These are phyloP conservation scores for Delphinapterus leucas DNA, from an alignment of 2,113 vertebrate genomes.

Conservation along the genomic window DNA sequence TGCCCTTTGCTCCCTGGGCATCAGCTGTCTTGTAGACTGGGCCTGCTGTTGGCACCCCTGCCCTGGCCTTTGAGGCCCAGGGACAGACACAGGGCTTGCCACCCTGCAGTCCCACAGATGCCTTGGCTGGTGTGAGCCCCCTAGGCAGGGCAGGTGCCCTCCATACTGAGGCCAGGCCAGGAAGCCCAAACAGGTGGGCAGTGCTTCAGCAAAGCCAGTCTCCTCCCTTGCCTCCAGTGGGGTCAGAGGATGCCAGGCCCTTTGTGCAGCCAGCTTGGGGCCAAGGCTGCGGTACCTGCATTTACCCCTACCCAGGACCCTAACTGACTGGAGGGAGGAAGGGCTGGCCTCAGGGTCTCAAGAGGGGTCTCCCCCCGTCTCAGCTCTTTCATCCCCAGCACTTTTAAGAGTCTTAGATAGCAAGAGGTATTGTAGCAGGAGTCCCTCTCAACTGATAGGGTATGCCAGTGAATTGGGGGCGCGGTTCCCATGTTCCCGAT, in stretches of 20 bases:
- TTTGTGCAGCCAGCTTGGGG: not conserved
- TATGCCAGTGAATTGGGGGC: not conserved
- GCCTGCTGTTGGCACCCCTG: not conserved
- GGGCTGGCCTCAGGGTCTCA: not conserved
- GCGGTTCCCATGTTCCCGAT: not conserved
- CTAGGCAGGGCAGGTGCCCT: not conserved
- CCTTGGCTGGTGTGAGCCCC: not conserved
- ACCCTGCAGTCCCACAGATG: not conserved
- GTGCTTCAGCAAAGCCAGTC: not conserved
- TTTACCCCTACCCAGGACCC: accelerated
- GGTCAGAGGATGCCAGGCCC: not conserved
- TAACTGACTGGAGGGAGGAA: not conserved
- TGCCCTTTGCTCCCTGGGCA: not conserved
- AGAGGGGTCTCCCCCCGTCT: not conserved
- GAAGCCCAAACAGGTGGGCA: not conserved
- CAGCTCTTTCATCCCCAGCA: accelerated
- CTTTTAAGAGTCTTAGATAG: not conserved
- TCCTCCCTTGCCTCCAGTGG: accelerated
- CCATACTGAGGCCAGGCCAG: not conserved
- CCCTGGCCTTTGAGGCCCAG: not conserved
- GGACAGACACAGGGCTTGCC: not conserved
- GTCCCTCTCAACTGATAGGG: not conserved
- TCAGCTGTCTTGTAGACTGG: not conserved
- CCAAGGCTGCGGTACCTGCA: not conserved
- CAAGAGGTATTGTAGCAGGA: not conserved